phyloP scores from a whole-genome alignment of 2,888 invertebrate genomes.

The Schrankia costaestrigalis region DNA sequence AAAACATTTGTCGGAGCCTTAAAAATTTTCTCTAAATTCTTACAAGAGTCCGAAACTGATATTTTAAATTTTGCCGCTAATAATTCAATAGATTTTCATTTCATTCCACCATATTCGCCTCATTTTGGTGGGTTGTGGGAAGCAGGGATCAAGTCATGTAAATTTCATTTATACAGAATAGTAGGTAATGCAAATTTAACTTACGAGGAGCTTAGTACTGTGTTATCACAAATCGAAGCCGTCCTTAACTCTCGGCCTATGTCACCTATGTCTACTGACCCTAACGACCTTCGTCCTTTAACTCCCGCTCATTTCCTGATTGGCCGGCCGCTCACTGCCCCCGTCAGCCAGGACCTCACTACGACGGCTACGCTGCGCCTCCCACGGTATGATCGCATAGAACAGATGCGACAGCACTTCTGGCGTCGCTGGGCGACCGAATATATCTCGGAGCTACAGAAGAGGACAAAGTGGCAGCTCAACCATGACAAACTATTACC shows the following conservation, averaged over 20 bases:
- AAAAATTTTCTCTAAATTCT: neutral
- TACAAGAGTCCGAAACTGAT: neutral
- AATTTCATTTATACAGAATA: neutral
- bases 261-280: no score
- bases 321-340: no score
- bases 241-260: no score
- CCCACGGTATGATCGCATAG: no score
- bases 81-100: neutral
- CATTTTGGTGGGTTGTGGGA: constrained; percentile 3
- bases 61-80: neutral
- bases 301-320: no score
- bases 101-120: neutral
- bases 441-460: no score
- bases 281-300: no score
- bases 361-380: no score
- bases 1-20: neutral
- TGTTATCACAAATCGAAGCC: neutral
- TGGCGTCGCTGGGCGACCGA: no score
- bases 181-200: constrained; percentile 2
- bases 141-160: neutral
- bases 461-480: no score
- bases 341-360: no score
- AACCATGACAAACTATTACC: neutral
- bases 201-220: constrained; percentile 1
- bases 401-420: no score